Evolutionary conservation across 2,797 vertebrate genomes (phyloP), one percentile per base, ranked within the genome.

Genomic region (Fistularia commersonii): DNA sequence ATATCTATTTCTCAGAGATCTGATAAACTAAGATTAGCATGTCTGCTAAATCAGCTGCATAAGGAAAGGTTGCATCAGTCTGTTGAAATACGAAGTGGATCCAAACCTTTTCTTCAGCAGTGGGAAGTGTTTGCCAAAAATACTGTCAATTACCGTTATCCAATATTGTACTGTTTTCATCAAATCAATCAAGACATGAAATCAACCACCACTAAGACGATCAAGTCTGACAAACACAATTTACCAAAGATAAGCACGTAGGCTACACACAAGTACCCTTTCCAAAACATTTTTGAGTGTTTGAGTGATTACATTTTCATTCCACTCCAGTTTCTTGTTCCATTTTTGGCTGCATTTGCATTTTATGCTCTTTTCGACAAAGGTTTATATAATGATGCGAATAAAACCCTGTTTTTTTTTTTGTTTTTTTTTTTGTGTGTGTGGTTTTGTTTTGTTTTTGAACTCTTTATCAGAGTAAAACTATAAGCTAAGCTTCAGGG

Each of bases 221-320:
- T 79, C 51, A 77, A 77, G 74, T 61, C 73, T 69, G 66, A 80
- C 66, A 64, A 75, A 78, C n/a, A 11, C 60, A 69, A 84, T 84
- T 83, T 78, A 67, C 54, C 69, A 57, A 62, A 77, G 79, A 84
- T 75, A 73, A 75, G 76, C 72, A 63, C 76, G 79, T 70, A 66
- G 67, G 77, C 77, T 36, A 59, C 74, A 74, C 57, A 74, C 35
- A 36, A 87, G 80, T 72, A 64, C 78, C 82, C 82, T 77, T 80
- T 82, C 69, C 66, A 82, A 72, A 80, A 69, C 64, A 64, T 66
- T 70, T 66, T 15, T 37, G 55, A 85, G 77, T 65, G 59, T 64
- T 67, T 64, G 53, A 81, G 76, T 88, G 86, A 88, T 88, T 88
- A 74, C 84, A 83, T 81, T 82, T 83, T 75, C 70, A 84, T 84